Evolutionary conservation across 2,113 vertebrate species (phyloP), one percentile per base, ranked within the genome.

Genomic region (Pungitius pungitius): DNA sequence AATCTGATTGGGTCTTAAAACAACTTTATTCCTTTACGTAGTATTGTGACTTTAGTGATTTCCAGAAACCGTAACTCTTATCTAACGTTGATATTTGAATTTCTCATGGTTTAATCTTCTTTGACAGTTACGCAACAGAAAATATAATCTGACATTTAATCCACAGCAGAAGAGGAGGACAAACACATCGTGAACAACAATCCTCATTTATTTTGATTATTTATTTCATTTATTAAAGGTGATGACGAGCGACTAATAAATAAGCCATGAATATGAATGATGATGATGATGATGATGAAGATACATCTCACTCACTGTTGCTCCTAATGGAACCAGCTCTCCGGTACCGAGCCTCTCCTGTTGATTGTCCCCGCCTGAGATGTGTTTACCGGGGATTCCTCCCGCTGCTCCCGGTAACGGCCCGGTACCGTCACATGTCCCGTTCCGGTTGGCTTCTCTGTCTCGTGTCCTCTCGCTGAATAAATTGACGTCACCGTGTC

Each of bases 361-460:
- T 82, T 85, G 79, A 72, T 68, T 62, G 30, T 69, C 59, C 20
- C 59, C 18, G 62, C 40, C 70, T 56, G 72, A 30, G 75, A 49
- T 77, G 40, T 64, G 27, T 76, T 33, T 14, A 14, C 15, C 42
- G 69, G 42, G 45, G 24, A 3, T 30, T 4, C 4, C 40, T 35
- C 52, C 40, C 62, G 1, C 27, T 59, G 40, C 6, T 49, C 45
- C 43, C 51, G 10, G 20, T 35, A 4, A 6, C 49, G 3, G 30
- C 14, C 22, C 43, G 49, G 56, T 40, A 2, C 39, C 22, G 65
- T 11, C 20, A 13, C 49, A 27, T 40, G 43, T 20, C 52, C 51
- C 22, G 51, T 7, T 35, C 33, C 33, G 33, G 5, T 35, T 8
- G 33, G 33, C 5, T 35, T 7, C 30, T 3, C 33, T 35, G 33